Base-by-base conservation (phyloP, 92 coral and sea anemone genomes). In the Epizoanthus ramosus region DNA sequence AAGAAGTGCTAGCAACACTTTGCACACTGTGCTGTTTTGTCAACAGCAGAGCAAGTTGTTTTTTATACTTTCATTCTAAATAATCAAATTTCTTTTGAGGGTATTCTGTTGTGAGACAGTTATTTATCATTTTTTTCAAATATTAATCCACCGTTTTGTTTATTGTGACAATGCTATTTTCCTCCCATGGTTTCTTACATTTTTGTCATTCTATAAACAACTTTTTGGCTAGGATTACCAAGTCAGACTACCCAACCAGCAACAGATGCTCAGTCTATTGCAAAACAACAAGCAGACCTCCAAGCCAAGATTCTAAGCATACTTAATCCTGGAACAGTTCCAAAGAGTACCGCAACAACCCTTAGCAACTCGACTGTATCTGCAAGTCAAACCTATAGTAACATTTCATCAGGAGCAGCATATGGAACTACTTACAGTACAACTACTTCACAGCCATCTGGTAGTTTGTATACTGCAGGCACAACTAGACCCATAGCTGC, bases 251-350 rank as follows among this genome's bases (percentile, higher is more conserved):
- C 88, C 76, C 98, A 91, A 63, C 88, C 94, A 25, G 71, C 92
- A 21, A 85, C 92, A 43, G 98, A 97, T 71, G 90, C 94, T 10
- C 96, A 92, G 85, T 97, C 99, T 47, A 97, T 97, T 54, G 99
- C 99, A 71, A 89, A 92, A 56, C 99, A 97, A 60, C 99, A 97
- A 85, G 99, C 99, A 0, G 99, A 97, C 86, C 98, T 97, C 4
- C 99, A 97, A 88, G 99, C 99, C 24, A 97, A 97, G 85, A 97
- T 97, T 81, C 85, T 97, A 70, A 97, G 99, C 71, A 97, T 97
- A 73, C 88, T 97, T 57, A 97, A 97, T 76, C 98, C 98, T 21
- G 89, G 88, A 41, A 73, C 85, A 31, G 73, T 69, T 17, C 65
- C 92, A 21, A 86, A 80, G 45, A 35, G 87, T 16, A 82, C 84